Evolutionary conservation across 2,888 invertebrate species (phyloP), one percentile per base, ranked within the genome.

Genomic region (Drosophila mercatorum): DNA sequence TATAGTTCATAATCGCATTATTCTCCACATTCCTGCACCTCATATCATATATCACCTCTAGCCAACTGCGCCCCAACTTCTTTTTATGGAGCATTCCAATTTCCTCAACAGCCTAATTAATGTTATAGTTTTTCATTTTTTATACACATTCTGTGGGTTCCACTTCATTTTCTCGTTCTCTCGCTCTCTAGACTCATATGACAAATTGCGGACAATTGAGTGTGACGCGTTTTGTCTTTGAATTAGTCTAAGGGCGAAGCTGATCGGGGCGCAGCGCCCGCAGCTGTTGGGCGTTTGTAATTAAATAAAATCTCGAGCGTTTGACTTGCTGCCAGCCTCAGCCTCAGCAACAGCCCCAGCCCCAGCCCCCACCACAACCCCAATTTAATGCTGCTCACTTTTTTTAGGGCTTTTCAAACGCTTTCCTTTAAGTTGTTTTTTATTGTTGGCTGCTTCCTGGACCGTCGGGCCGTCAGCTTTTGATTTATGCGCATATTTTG

Each of bases 161-260:
- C 36, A 12, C 52, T 47, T 0, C n/a, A 28, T 40, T 31, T 41
- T 59, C 51, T 31, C 40, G 55, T 22, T 22, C 22, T 22, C 36
- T 59, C 26, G 28, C 3, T 17, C 59, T 46, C 49, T 59, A 22
- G 59, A 31, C 49, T 31, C 22, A 26, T 51, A 57, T 78, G 81
- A 82, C 83, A 81, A 81, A 81, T 81, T 82, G 64, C 65, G 64
- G 72, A 62, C 77, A 81, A 80, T 82, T 77, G 72, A 77, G 69
- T 73, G 79, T 79, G 73, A 69, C 71, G 81, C 62, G 57, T 34
- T 51, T 63, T 64, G 61, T 38, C 41, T 56, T 46, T 22, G 47
- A 73, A 73, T 76, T 73, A 62, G 73, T 61, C 40, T 49, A 2
- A 2, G 78, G 61, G 41, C 58, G 22, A 59, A 38, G 38, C 26